Conservation (phyloP, 2,888 invertebrate species). For the Lasioglossum leucozonium region DNA sequence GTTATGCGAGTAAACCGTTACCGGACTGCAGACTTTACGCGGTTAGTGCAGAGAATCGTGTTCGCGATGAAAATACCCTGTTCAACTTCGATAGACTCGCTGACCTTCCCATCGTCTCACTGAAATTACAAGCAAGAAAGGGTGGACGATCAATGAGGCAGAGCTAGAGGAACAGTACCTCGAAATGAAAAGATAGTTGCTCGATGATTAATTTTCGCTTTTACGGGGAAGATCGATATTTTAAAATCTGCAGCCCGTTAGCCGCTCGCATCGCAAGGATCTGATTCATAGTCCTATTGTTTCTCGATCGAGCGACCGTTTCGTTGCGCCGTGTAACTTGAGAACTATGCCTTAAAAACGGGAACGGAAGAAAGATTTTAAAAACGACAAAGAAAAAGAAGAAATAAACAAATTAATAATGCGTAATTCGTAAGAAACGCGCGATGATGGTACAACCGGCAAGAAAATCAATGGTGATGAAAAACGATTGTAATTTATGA, state of each 20-base stretch:
- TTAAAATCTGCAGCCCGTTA: neutral
- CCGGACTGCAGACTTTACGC: neutral
- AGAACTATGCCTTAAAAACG: constrained; percentile 62
- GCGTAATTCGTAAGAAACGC: constrained; percentile 51
- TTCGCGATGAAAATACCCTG: neutral
- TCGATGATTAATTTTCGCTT: neutral
- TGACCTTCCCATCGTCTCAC: neutral
- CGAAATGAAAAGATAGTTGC: too few species aligned
- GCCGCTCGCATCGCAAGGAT: neutral
- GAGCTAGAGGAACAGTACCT: neutral
- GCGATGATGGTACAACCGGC: constrained; percentile 58
- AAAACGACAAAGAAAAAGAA: constrained; percentile 11
- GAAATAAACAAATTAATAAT: neutral
- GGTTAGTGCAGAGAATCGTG: neutral
- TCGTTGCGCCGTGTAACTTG: constrained; percentile 41
- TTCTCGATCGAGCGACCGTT: neutral
- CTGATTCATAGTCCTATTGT: neutral
- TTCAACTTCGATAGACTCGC: neutral
- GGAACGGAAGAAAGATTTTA: constrained; percentile 50
- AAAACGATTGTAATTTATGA: constrained; percentile 49
- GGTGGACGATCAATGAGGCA: neutral
- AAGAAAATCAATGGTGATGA: constrained; percentile 60
- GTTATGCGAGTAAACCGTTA: constrained; percentile 3
- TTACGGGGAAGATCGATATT: neutral
- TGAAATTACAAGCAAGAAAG: neutral